Evolutionary conservation across 1,140 invertebrate species (phyloP).

Genomic region (Nasonia giraulti): DNA sequence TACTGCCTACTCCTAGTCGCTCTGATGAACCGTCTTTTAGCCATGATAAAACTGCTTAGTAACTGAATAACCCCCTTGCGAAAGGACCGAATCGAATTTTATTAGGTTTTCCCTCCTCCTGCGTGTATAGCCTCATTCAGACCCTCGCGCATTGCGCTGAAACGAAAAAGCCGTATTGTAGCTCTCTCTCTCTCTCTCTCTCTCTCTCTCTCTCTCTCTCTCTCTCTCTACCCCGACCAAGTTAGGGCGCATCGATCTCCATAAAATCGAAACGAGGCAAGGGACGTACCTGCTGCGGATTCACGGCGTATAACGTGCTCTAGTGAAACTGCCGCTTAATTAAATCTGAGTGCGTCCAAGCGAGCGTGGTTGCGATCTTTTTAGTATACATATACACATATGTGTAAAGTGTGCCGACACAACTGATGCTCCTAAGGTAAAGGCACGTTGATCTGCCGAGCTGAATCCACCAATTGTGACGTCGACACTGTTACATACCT

Average conservation of each 20-base stretch:
- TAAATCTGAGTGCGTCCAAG: neutral
- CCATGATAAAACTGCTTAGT: conserved; percentile 25
- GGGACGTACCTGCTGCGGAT: neutral
- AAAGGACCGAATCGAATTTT: conserved; percentile 26
- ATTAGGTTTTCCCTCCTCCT: conserved; percentile 4
- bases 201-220: neutral
- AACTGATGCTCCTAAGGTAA: too few species aligned
- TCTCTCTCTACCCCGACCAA: neutral
- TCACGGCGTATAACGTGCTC: neutral
- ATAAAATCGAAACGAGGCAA: conserved; percentile 17
- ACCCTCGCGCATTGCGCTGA: neutral
- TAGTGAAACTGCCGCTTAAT: neutral
- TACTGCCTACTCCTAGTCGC: neutral
- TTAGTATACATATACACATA: too few species aligned
- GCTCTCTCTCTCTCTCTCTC: neutral
- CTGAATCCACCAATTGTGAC: too few species aligned
- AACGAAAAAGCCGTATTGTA: neutral
- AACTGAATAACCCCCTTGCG: neutral
- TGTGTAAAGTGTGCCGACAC: too few species aligned
- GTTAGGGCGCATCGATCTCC: conserved; percentile 2
- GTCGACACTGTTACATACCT: too few species aligned
- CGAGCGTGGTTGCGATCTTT: too few species aligned
- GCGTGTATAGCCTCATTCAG: too few species aligned
- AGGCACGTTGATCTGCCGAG: too few species aligned
- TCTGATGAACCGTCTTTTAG: conserved; percentile 4